These are phyloP conservation scores for Trachymyrmex septentrionalis DNA, from an alignment of 1,140 invertebrate species.

Conservation along the genomic window DNA sequence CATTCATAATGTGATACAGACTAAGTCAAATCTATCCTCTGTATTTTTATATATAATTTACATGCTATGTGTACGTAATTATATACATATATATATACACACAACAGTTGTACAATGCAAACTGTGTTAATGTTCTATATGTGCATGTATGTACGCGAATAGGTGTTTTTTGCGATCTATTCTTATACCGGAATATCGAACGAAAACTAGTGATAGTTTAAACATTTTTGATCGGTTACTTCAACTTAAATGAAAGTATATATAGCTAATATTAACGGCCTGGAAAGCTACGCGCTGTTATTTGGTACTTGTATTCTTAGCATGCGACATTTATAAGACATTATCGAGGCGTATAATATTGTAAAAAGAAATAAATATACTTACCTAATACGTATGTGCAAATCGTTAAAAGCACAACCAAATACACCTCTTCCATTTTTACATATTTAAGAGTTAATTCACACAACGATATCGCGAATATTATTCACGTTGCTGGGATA, in stretches of 20 bases:
- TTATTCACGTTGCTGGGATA: not conserved
- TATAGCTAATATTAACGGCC: slow-evolving; percentile 10
- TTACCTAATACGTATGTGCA: slow-evolving; percentile 31
- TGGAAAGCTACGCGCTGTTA: slow-evolving; percentile 12
- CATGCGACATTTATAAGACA: slow-evolving; percentile 24
- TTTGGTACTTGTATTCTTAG: slow-evolving; percentile 29
- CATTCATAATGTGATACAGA: slow-evolving; percentile 18
- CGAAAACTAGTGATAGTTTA: not conserved
- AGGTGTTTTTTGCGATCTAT: slow-evolving; percentile 8
- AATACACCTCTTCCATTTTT: slow-evolving; percentile 41
- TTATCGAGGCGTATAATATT: not conserved
- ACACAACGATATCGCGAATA: not conserved
- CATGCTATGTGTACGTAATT: slow-evolving; percentile 19
- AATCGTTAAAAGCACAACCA: slow-evolving; percentile 13
- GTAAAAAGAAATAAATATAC: slow-evolving; percentile 30
- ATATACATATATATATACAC: not conserved
- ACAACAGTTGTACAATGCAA: slow-evolving; percentile 13
- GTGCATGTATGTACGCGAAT: slow-evolving; percentile 5
- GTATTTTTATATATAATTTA: slow-evolving; percentile 57
- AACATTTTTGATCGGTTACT: not conserved
- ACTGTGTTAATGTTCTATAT: not conserved
- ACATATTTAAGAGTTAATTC: not conserved
- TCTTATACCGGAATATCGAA: slow-evolving; percentile 15
- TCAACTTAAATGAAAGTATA: slow-evolving; percentile 16
- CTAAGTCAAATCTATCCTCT: slow-evolving; percentile 16